Evolutionary conservation across 2,888 invertebrate species (phyloP), one percentile per base, ranked within the genome.

Genomic region (Orgyia antiqua): DNA sequence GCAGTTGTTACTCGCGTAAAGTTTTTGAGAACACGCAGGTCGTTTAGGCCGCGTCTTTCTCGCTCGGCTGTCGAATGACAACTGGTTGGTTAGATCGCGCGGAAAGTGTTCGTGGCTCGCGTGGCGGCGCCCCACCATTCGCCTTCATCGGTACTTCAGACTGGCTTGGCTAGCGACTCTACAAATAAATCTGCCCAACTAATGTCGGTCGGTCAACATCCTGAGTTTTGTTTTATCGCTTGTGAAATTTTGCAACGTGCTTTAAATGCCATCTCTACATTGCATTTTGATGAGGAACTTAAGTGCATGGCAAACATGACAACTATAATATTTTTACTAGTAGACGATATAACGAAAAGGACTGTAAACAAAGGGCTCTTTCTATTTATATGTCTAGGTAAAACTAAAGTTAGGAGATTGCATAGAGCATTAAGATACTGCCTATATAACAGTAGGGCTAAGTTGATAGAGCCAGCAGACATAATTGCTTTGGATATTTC

Each of bases 11-110:
- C 72, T 80, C 79, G 80, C 82, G 83, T 72, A 69, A 82, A 82
- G 75, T 83, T 80, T 63, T 68, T 53, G 82, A 79, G 86, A 84
- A 86, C 86, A 82, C 86, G 73, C 72, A 46, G 72, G 67, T 66
- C 71, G 60, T 29, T 45, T 34, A 48, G 72, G 66, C 73, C 74
- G 82, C 84, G 86, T 86, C 86, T 86, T 86, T 86, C 86, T 78
- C 86, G 47, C 33, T 42, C 29, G 59, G 74, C 68, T 76, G 84
- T 71, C 75, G 52, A 50, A 50, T 76, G 83, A 83, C 84, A 80
- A 86, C 86, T 86, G 62, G 45, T 30, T 40, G 31, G 62, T 27
- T 24, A 39, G 43, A n/a, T 9, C 9, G n/a, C 4, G 20, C 45
- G 39, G 39, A 44, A 43, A 42, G 33, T 34, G 32, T 50, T 45